Percentiles rank a stretch among this genome's conserved stretches.
Evolutionary conservation across 1,140 invertebrate species (phyloP).

Genomic region (Diorhabda elongata): DNA sequence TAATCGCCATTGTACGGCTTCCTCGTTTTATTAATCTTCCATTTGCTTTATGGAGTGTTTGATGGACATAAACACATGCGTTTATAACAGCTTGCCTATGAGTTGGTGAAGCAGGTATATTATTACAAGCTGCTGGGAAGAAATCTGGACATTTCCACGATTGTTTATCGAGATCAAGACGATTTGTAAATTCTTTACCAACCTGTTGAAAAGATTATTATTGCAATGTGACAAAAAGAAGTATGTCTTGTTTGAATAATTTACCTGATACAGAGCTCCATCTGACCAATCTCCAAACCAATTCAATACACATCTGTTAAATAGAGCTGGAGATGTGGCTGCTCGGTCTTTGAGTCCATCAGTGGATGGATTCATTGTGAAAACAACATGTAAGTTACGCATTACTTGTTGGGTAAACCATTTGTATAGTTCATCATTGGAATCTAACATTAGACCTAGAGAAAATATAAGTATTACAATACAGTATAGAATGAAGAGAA

Average conservation of each 20-base stretch:
- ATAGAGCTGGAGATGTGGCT: conserved; percentile 96
- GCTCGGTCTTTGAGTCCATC: conserved; percentile 97
- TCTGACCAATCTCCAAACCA: conserved; percentile 99
- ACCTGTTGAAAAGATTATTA: conserved; percentile 53
- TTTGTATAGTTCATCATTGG: conserved; percentile 97
- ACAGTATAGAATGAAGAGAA: no score
- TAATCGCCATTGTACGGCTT: conserved; percentile 93
- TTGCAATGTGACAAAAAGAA: background rate
- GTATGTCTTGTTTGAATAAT: background rate
- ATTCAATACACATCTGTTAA: conserved; percentile 99
- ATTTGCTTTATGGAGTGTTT: conserved; percentile 94
- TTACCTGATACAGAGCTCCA: conserved; percentile 90
- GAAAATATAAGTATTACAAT: background rate
- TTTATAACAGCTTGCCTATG: conserved; percentile 96
- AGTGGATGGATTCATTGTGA: conserved; percentile 99
- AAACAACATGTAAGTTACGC: conserved; percentile 98
- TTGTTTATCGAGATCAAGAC: conserved; percentile 76
- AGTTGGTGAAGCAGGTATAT: conserved; percentile 68
- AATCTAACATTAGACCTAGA: conserved; percentile 89
- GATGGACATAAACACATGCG: conserved; percentile 97
- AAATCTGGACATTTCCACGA: conserved; percentile 81
- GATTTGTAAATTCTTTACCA: conserved; percentile 81
- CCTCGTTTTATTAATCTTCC: conserved; percentile 82
- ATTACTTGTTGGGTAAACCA: conserved; percentile 98
- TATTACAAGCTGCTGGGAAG: conserved; percentile 80